Evolutionary conservation across 2,797 vertebrate species (phyloP), one percentile per base, ranked within the genome.

Genomic region (Glyptemys insculpta): DNA sequence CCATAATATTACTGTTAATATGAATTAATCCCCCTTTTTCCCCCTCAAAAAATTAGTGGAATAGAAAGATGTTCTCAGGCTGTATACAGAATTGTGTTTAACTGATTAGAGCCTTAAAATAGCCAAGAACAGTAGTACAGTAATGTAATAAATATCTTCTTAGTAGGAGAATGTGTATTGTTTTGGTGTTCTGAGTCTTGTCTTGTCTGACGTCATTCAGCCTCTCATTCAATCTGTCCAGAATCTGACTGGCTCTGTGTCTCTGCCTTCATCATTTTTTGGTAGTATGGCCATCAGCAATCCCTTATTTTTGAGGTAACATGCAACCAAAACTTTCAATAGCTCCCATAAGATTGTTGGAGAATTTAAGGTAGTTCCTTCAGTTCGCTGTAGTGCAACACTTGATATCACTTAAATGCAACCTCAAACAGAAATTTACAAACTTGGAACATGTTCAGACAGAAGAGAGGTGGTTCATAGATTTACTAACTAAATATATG

Each of bases 221-320:
- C 16, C 57, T 50, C 72, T 25, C 49, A 72, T 72, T 93, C 92
- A 81, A 84, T 88, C 93, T 57, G 62, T 81, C 86, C 88, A 91
- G 81, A 62, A 80, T 41, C 72, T 12, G 54, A 80, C 90, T 83
- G 86, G 80, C 25, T 87, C 86, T 93, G 44, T 68, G 89, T 82
- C 82, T 76, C 90, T 8, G 87, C 86, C 87, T 96, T 86, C 84
- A 93, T 19, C 10, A 1, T 89, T 94, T 95, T 93, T 89, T 94
- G 85, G 76, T 88, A 62, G 65, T 25, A 29, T 52, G 57, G 53
- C 78, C 87, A 72, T 87, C 92, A 79, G 68, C 92, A 79, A 3
- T 82, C 62, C 56, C 84, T 79, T 92, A 87, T 81, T 87, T 86
- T 90, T 76, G 94, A 96, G 88, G 80, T 95, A 93, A 92, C 83